Conservation (phyloP, 2,888 invertebrate species). For the Doris montereyensis region DNA sequence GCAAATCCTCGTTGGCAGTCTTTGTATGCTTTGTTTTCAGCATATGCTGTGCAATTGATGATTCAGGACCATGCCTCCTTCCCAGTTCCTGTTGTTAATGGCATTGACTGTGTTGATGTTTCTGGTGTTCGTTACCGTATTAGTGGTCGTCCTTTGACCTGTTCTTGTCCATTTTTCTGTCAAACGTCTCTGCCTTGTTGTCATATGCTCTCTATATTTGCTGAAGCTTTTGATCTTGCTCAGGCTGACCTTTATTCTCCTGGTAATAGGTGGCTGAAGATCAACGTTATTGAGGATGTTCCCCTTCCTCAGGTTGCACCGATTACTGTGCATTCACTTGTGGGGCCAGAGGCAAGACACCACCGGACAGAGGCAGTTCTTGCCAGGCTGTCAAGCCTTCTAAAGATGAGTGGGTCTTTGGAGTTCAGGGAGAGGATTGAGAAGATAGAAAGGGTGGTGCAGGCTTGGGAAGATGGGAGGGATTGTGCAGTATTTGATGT, state of each 20-base stretch:
- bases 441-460: conserved; percentile 10
- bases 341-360: conserved; percentile 7
- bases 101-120: neutral
- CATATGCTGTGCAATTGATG: too few species aligned
- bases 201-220: too few species aligned
- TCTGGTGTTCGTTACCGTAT: conserved; percentile 12
- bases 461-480: conserved; percentile 17
- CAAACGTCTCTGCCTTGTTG: too few species aligned
- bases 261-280: too few species aligned
- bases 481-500: conserved; percentile 4
- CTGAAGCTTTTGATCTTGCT: neutral
- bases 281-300: too few species aligned
- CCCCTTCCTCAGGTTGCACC: too few species aligned
- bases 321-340: neutral
- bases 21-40: conserved; percentile 1
- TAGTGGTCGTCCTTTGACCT: too few species aligned
- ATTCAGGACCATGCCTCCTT: too few species aligned
- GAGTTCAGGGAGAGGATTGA: neutral
- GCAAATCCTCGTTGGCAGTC: neutral
- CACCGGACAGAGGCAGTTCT: conserved; percentile 5
- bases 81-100: too few species aligned
- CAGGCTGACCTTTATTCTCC: neutral
- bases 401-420: neutral
- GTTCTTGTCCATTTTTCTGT: too few species aligned
- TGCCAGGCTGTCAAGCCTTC: conserved; percentile 3